A percentile compares a stretch with the other conserved stretches of the same genome.
phyloP scores from a whole-genome alignment of 2,888 invertebrate species.

The Dastarcus helophoroides region DNA sequence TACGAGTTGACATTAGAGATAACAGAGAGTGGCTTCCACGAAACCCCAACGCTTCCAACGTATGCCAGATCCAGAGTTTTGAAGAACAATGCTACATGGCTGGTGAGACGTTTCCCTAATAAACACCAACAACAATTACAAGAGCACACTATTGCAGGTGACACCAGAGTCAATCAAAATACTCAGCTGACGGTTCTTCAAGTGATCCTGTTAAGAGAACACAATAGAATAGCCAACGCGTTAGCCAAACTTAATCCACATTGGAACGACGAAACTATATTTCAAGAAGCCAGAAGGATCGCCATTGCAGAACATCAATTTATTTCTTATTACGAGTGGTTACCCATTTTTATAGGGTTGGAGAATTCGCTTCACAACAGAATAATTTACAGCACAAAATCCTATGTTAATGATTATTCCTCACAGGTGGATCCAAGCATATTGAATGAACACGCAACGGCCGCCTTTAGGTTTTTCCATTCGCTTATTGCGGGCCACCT shows the following conservation, averaged over 20 bases:
- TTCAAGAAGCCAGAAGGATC: constrained; percentile 62
- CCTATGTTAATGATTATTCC: constrained; percentile 56
- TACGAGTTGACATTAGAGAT: constrained; percentile 50
- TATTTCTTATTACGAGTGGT: constrained; percentile 66
- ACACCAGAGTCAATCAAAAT: constrained; percentile 58
- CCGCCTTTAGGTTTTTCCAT: constrained; percentile 65
- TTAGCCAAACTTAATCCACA: constrained; percentile 56
- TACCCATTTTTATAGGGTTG: constrained; percentile 58
- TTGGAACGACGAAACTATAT: constrained; percentile 63
- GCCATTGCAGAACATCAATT: constrained; percentile 58
- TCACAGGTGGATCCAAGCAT: constrained; percentile 51
- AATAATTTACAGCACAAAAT: constrained; percentile 47
- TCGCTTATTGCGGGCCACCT: constrained; percentile 56
- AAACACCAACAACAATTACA: not conserved
- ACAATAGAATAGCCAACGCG: constrained; percentile 56
- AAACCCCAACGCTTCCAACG: constrained; percentile 53
- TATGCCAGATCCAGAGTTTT: constrained; percentile 47
- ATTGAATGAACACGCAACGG: constrained; percentile 58
- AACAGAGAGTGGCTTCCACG: constrained; percentile 64
- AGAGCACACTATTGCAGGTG: constrained; percentile 40
- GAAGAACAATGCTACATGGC: constrained; percentile 66
- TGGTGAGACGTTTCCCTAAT: constrained; percentile 37
- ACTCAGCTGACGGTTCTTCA: constrained; percentile 61
- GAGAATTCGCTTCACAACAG: constrained; percentile 53
- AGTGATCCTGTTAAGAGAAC: constrained; percentile 56